These are phyloP conservation scores for Egretta garzetta DNA, from an alignment of 2,113 vertebrate genomes.

Conservation along the genomic window DNA sequence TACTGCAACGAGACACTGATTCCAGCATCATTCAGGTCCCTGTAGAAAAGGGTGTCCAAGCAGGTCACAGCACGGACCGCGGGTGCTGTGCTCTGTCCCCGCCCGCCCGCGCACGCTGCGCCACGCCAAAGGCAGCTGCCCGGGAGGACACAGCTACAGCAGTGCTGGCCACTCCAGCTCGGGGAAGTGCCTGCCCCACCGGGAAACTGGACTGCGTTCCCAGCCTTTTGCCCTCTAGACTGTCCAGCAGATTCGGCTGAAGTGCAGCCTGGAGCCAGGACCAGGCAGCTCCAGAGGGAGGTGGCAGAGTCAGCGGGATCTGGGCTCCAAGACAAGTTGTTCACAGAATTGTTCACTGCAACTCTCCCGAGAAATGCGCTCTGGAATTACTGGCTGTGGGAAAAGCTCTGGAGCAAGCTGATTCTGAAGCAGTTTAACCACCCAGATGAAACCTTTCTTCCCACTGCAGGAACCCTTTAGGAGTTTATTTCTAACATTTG, in stretches of 20 bases:
- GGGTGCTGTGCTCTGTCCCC: not conserved
- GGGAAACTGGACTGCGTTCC: not conserved
- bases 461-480: not conserved
- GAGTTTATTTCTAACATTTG: not conserved
- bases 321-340: not conserved
- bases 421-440: not conserved
- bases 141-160: not conserved
- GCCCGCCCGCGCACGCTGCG: too few species aligned
- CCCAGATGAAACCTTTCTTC: not conserved
- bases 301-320: not conserved
- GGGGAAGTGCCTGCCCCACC: not conserved
- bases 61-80: not conserved
- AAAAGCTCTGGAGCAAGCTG: not conserved
- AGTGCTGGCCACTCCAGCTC: not conserved
- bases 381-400: not conserved
- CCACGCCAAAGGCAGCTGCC: too few species aligned
- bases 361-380: not conserved
- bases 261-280: not conserved
- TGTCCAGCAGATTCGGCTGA: not conserved
- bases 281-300: not conserved
- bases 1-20: not conserved
- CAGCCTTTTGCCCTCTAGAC: not conserved
- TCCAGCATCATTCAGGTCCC: not conserved
- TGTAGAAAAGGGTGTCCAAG: fast-evolving
- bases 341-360: not conserved